Percentiles rank a stretch among this genome's conserved stretches.
These are phyloP conservation scores for Notolabrus celidotus DNA, from an alignment of 2,797 vertebrate species.

Conservation along the genomic window DNA sequence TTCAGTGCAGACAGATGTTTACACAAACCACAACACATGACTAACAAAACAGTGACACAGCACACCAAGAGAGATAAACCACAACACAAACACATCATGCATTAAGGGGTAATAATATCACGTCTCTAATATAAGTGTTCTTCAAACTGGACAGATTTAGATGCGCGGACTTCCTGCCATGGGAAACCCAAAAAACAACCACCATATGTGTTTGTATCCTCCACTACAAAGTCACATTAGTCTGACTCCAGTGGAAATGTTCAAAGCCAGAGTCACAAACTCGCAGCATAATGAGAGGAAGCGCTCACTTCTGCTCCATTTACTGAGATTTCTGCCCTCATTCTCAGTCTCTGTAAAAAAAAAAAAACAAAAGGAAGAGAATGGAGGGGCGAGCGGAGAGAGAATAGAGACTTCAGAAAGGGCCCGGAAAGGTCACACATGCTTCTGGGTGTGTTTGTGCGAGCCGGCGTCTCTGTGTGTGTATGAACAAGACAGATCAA, in stretches of 20 bases:
- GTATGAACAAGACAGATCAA: slow-evolving; percentile 52
- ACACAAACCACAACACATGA: background rate
- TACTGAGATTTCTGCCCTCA: slow-evolving; percentile 55
- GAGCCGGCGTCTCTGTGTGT: slow-evolving; percentile 8
- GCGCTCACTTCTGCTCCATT: slow-evolving; percentile 73
- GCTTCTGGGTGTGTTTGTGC: slow-evolving; percentile 34
- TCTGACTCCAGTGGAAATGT: slow-evolving; percentile 24
- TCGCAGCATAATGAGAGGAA: slow-evolving; percentile 63
- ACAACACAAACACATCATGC: background rate
- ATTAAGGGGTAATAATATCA: background rate
- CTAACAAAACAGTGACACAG: background rate
- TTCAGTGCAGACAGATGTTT: background rate
- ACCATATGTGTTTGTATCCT: slow-evolving; percentile 6
- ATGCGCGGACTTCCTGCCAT: background rate
- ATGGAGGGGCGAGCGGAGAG: background rate
- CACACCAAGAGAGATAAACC: background rate
- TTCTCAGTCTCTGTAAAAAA: slow-evolving; percentile 41
- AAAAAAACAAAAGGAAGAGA: slow-evolving; percentile 2
- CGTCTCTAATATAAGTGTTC: background rate
- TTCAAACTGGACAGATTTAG: background rate
- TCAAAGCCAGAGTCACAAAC: slow-evolving; percentile 36
- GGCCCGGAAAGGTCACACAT: slow-evolving; percentile 58
- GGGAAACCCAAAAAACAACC: slow-evolving; percentile 5
- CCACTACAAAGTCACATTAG: slow-evolving; percentile 1
- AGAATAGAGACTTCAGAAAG: slow-evolving; percentile 38